Percentiles rank a stretch among this genome's conserved stretches.
phyloP scores from a whole-genome alignment of 2,888 invertebrate species.

The Lissocephala sabroskyi region DNA sequence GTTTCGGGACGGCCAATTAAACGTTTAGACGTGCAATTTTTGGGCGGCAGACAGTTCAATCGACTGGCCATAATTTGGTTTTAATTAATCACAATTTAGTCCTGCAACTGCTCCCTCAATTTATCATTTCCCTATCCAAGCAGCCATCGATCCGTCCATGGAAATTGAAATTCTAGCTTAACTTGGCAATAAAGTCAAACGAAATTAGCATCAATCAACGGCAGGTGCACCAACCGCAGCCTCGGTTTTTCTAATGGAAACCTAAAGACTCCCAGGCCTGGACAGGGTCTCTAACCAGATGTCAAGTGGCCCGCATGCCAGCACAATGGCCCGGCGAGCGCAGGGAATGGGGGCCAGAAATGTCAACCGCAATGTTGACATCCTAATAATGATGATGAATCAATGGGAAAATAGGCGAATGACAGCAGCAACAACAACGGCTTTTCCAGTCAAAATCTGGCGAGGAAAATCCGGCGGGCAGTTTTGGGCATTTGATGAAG shows the following conservation, averaged over 20 bases:
- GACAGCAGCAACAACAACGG: slow-evolving; percentile 28
- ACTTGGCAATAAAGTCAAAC: slow-evolving; percentile 53
- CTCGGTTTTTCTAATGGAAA: too few species aligned
- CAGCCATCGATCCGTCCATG: background rate
- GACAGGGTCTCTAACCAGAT: slow-evolving; percentile 32
- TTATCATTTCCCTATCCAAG: too few species aligned
- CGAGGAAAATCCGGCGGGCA: slow-evolving; percentile 29
- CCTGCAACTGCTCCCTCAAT: too few species aligned
- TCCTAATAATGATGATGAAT: slow-evolving; percentile 71
- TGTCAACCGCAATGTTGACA: slow-evolving; percentile 67
- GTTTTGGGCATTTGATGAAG: slow-evolving; percentile 53
- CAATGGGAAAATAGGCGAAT: slow-evolving; percentile 62
- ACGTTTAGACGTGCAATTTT: slow-evolving; percentile 50
- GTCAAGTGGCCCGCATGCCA: slow-evolving; percentile 60
- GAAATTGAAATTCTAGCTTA: slow-evolving; percentile 24
- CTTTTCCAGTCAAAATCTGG: slow-evolving; percentile 9
- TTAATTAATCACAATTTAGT: too few species aligned
- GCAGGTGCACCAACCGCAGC: slow-evolving; percentile 45
- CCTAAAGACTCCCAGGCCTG: slow-evolving; percentile 7
- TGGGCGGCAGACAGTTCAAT: slow-evolving; percentile 48
- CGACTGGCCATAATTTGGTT: slow-evolving; percentile 28
- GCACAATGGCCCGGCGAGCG: slow-evolving; percentile 5
- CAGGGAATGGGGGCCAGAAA: slow-evolving; percentile 37
- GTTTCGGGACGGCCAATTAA: slow-evolving; percentile 47
- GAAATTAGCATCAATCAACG: slow-evolving; percentile 61